Evolutionary conservation across 2,113 vertebrate species (phyloP).

Genomic region (Eurypyga helias): DNA sequence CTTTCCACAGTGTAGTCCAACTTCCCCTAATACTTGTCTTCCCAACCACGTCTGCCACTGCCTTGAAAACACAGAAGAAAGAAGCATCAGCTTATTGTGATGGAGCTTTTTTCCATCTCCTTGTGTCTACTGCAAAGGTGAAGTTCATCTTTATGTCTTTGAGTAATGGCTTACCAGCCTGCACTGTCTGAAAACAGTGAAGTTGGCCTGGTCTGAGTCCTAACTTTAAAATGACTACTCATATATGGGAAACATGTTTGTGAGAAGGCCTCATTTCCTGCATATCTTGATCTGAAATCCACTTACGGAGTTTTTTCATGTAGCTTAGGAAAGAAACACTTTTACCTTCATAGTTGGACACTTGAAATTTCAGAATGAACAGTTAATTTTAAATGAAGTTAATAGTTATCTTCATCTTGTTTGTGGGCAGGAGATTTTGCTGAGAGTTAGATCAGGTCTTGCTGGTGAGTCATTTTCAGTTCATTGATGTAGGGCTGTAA

Average conservation of each 20-base stretch:
- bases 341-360: background rate
- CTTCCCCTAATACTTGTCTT: background rate
- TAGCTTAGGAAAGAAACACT: background rate
- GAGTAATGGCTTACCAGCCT: background rate
- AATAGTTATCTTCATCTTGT: background rate
- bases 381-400: background rate
- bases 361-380: background rate
- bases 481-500: background rate
- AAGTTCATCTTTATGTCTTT: background rate
- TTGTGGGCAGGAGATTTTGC: background rate
- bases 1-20: background rate
- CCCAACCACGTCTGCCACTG: background rate
- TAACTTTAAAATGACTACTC: background rate
- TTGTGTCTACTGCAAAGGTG: background rate
- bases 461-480: background rate
- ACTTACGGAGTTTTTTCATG: background rate
- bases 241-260: background rate
- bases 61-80: background rate
- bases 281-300: background rate
- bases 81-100: background rate
- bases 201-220: background rate
- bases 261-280: background rate
- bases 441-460: background rate
- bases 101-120: background rate
- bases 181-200: background rate